Conservation (phyloP, 2,888 invertebrate genomes). For the Coelinius sp. region DNA sequence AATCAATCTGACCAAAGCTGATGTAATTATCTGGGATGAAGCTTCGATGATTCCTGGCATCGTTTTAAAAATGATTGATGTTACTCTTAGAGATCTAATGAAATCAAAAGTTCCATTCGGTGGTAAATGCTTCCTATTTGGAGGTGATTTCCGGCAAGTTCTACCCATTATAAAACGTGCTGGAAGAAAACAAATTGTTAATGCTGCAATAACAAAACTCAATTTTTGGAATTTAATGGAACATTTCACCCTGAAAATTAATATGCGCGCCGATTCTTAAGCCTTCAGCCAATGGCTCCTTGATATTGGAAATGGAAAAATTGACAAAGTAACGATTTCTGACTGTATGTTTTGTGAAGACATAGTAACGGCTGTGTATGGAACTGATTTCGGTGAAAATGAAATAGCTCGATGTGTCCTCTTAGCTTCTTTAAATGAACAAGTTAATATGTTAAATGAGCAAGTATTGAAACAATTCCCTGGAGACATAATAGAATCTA, state of each 20-base stretch:
- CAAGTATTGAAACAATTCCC: background rate
- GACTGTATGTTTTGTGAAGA: background rate
- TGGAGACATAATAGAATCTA: background rate
- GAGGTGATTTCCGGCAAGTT: too few species aligned
- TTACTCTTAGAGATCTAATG: too few species aligned
- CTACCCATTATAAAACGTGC: too few species aligned
- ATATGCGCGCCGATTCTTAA: conserved; percentile 20
- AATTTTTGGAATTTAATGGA: too few species aligned
- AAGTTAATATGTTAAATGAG: background rate
- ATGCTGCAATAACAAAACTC: too few species aligned
- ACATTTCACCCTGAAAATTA: conserved; percentile 20
- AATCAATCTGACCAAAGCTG: background rate
- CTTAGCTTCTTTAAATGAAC: background rate
- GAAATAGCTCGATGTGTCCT: background rate
- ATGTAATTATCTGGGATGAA: too few species aligned
- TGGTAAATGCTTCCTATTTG: too few species aligned
- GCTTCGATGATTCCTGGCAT: too few species aligned
- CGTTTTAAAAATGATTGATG: too few species aligned
- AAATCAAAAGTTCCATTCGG: too few species aligned
- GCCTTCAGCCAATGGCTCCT: conserved; percentile 19
- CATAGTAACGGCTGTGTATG: background rate
- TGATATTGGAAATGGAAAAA: conserved; percentile 17
- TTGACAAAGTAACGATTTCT: background rate
- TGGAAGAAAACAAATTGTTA: too few species aligned
- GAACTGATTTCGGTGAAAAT: background rate